These are phyloP conservation scores for Elephantulus edwardii DNA, from an alignment of 2,113 vertebrate species.

Conservation along the genomic window DNA sequence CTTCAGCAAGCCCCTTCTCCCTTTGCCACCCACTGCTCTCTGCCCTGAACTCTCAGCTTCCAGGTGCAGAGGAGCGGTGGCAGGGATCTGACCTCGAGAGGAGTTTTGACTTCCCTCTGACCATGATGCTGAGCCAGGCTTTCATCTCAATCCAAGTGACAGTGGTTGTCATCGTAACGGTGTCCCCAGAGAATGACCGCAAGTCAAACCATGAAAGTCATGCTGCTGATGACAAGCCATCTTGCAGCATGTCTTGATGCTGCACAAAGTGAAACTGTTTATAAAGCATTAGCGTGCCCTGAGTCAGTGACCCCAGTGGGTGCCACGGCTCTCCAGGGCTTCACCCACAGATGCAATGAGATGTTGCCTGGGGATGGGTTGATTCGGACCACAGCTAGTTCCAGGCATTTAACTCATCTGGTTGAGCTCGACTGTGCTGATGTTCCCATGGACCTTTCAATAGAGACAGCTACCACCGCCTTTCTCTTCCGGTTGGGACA, in stretches of 20 bases:
- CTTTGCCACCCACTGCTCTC: not conserved
- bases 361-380: not conserved
- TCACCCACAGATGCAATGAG: constrained; percentile 12
- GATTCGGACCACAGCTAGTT: not conserved
- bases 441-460: not conserved
- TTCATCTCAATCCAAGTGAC: constrained; percentile 54
- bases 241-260: constrained; percentile 14
- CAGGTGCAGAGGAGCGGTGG: not conserved
- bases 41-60: not conserved
- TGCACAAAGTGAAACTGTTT: constrained; percentile 39
- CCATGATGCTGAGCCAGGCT: constrained; percentile 68
- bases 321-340: not conserved
- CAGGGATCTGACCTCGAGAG: constrained; percentile 66
- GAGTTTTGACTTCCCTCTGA: constrained; percentile 68
- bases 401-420: not conserved
- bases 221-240: constrained; percentile 56
- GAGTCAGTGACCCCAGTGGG: constrained; percentile 22
- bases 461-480: not conserved
- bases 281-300: constrained; percentile 60
- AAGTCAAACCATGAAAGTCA: constrained; percentile 57
- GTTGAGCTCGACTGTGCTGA: not conserved
- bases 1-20: not conserved
- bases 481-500: not conserved
- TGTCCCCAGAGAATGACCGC: constrained; percentile 54
- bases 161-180: constrained; percentile 20